Evolutionary conservation across 2,888 invertebrate genomes (phyloP).

Genomic region (Melieria picta): DNA sequence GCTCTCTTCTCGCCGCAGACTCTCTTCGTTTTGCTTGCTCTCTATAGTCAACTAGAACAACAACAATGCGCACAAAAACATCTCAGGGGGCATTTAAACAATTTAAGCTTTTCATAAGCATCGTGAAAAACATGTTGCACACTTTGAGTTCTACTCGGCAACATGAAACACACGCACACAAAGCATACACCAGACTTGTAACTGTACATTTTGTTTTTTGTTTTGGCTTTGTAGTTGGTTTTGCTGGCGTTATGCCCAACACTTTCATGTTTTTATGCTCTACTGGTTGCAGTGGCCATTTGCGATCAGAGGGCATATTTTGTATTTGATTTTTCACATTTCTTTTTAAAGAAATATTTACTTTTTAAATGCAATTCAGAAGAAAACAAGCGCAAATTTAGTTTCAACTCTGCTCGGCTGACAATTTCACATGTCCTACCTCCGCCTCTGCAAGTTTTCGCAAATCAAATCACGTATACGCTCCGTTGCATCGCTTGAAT

Average conservation of each 20-base stretch:
- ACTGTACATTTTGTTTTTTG: neutral
- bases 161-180: neutral
- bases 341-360: neutral
- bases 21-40: too few relatives aligned
- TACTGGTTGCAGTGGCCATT: neutral
- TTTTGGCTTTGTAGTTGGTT: neutral
- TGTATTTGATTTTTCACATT: neutral
- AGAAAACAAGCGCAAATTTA: too few relatives aligned
- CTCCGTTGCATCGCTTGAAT: too few relatives aligned
- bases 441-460: too few relatives aligned
- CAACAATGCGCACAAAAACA: neutral
- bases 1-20: too few relatives aligned
- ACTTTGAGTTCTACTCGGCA: too few relatives aligned
- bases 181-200: neutral
- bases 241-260: neutral
- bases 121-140: too few relatives aligned
- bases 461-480: too few relatives aligned
- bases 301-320: neutral
- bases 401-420: too few relatives aligned
- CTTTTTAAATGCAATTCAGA: too few relatives aligned
- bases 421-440: too few relatives aligned
- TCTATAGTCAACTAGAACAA: neutral
- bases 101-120: slow-evolving; percentile 9
- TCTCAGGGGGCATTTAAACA: slow-evolving; percentile 15
- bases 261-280: neutral